Base-by-base conservation (phyloP, 2,888 invertebrate genomes). In the Agrochola macilenta region DNA sequence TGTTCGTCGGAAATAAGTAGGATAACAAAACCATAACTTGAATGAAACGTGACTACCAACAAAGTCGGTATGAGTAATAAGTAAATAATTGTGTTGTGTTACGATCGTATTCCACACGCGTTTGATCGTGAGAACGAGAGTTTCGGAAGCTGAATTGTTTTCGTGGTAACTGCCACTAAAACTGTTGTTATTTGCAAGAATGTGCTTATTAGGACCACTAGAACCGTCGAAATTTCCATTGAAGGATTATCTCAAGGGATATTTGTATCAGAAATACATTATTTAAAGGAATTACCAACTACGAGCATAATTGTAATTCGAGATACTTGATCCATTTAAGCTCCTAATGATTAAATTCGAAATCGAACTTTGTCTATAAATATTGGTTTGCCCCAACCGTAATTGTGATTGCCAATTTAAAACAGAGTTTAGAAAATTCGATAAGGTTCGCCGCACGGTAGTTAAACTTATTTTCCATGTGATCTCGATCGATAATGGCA, bases 321-420 rank as follows among this genome's bases (percentile, higher is more conserved):
- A 72, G 72, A 64, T 57, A 73, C 61, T 86, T 61, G 64, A 81
- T 76, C 66, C 73, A 73, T 75, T 63, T 74, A 78, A 82, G 61
- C 49, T 5, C 35, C 26, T 68, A 72, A 74, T 76, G 58, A 84
- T 79, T 74, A 76, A 80, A 82, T 80, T 69, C 26, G 9, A 66
- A 86, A 86, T 77, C 39, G 75, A 71, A 86, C 71, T 86, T 77
- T 70, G 76, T 78, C 83, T 74, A 87, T 84, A 80, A 88, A 80
- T 82, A 82, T 78, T 79, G 60, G 85, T 78, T 76, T 69, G 26
- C 54, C 57, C 69, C 63, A 71, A 68, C 78, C 75, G 73, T 85
- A 85, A 87, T 87, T 87, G 82, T 84, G 79, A 88, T 85, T 85
- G 79, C 76, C 85, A 85, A 88, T 88, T 88, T 87, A 87, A 87